Evolutionary conservation across 2,888 invertebrate species (phyloP).

Genomic region (Ophion ellenae): DNA sequence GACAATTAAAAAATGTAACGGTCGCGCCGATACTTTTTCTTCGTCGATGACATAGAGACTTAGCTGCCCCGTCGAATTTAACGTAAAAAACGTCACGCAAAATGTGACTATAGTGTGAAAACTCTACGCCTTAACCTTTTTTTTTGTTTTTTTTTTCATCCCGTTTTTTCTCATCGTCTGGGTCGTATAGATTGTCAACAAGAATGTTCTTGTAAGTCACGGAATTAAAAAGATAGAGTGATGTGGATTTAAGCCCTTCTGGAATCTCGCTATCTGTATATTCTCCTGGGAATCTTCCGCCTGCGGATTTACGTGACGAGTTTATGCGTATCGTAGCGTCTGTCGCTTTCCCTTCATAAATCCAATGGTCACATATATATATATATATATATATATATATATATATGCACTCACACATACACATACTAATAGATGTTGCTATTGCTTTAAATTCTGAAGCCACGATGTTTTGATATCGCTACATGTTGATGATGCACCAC

Average conservation of each 20-base stretch:
- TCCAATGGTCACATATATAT: background rate
- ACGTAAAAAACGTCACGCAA: no score
- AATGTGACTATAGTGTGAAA: no score
- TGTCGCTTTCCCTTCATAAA: constrained; percentile 18
- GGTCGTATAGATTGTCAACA: background rate
- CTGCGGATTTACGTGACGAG: constrained; percentile 60
- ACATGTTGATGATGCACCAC: constrained; percentile 48
- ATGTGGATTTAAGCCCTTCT: background rate
- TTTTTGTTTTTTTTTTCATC: no score
- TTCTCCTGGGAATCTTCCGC: constrained; percentile 49
- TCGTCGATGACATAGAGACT: no score
- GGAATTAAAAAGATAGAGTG: no score
- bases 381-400: background rate
- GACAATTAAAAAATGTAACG: no score
- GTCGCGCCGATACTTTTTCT: no score
- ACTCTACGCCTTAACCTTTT: no score
- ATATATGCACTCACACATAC: background rate
- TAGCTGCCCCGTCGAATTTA: no score
- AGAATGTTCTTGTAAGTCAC: no score
- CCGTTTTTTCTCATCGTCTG: no score
- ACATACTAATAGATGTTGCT: constrained; percentile 9
- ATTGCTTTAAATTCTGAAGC: constrained; percentile 46
- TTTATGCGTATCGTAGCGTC: constrained; percentile 33
- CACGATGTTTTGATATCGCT: constrained; percentile 35
- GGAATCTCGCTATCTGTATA: constrained; percentile 3